Base-by-base conservation (phyloP, 2,113 vertebrate genomes). In the Hippocampus comes region DNA sequence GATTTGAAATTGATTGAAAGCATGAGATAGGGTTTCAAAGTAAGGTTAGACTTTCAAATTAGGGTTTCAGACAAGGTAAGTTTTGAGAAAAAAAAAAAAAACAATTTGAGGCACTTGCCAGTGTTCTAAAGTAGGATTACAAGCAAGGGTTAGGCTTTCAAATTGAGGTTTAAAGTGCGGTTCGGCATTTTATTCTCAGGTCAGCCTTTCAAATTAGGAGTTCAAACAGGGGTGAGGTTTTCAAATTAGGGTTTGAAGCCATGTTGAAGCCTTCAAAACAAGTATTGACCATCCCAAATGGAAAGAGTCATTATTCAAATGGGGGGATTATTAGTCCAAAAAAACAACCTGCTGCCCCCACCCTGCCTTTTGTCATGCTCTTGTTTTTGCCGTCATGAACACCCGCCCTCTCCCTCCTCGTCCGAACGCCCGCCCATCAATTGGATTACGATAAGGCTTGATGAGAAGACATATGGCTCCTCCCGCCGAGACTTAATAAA, bases 301-400 rank as follows among this genome's bases (percentile, higher is more conserved):
- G 82, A 85, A 85, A 79, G 74, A 78, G 69, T 78, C 74, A 85
- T 86, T 87, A 85, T 85, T 86, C 79, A 87, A 86, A 86, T 77
- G 55, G 80, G 75, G 82, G 78, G 78, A 83, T 88, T 89, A 89
- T 89, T 86, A 82, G 71, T 86, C 84, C 76, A 75, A 79, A 81
- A 60, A 60, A 9, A 66, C 75, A 49, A 38, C 56, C 74, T 83
- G 68, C 76, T 65, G 0, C 63, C 53, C 11, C 60, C 55, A 10
- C 59, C 65, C 10, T 51, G 42, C 68, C 14, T 48, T 25, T 70
- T 72, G 5, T 30, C 30, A 30, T 30, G 30, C 53, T 68, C 20
- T 65, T 53, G 63, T 74, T 80, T 74, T 82, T 71, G 51, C 76
- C 64, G 23, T 55, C 17, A 68, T 51, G 49, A 56, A 60, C 18